phyloP scores from a whole-genome alignment of 2,888 invertebrate genomes.

The Lamproptera curius region DNA sequence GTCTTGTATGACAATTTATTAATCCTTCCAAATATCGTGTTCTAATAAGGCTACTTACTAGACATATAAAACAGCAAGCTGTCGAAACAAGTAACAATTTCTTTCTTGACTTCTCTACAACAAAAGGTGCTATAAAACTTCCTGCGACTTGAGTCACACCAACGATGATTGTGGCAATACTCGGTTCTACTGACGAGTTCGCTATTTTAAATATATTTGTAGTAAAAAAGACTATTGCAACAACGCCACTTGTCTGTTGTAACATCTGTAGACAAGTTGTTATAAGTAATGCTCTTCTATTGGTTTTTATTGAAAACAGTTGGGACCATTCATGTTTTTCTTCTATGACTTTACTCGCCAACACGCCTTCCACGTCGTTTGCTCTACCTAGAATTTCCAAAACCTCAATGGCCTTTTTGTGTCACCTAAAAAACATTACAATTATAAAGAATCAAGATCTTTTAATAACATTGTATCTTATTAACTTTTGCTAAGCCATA shows the following conservation, averaged over 20 bases:
- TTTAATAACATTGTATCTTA: slow-evolving; percentile 35
- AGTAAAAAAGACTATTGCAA: slow-evolving; percentile 35
- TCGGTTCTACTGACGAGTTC: slow-evolving; percentile 33
- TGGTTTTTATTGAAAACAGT: slow-evolving; percentile 33
- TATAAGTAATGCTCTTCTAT: slow-evolving; percentile 37
- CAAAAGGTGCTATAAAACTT: slow-evolving; percentile 37
- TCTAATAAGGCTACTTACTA: slow-evolving; percentile 37
- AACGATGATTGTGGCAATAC: slow-evolving; percentile 44
- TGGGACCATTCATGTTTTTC: slow-evolving; percentile 30
- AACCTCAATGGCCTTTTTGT: not conserved
- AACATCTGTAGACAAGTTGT: slow-evolving; percentile 32
- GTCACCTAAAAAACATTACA: not conserved
- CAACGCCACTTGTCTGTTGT: slow-evolving; percentile 39
- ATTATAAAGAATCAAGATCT: not conserved
- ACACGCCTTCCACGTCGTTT: not conserved
- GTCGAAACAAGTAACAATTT: slow-evolving; percentile 39
- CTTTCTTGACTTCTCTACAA: slow-evolving; percentile 47
- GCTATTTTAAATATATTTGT: slow-evolving; percentile 40
- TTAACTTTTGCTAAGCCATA: slow-evolving; percentile 27
- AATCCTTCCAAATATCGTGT: not conserved
- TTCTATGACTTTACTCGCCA: not conserved
- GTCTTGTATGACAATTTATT: too few species aligned
- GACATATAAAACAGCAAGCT: slow-evolving; percentile 36
- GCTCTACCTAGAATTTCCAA: not conserved
- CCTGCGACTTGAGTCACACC: slow-evolving; percentile 39